Evolutionary conservation across 2,113 vertebrate genomes (phyloP).

Genomic region (Rhinolophus sinicus): DNA sequence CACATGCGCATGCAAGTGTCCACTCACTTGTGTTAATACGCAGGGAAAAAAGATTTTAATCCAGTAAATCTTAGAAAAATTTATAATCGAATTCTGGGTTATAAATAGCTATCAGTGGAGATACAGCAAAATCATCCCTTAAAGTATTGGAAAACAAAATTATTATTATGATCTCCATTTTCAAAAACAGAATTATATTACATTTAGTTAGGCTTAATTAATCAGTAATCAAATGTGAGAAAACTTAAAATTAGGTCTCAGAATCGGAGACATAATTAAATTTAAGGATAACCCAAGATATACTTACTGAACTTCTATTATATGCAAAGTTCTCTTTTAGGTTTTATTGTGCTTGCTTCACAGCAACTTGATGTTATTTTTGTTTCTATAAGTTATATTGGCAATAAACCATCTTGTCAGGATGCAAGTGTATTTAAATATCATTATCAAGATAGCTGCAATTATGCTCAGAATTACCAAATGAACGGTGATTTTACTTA

Average conservation of each 20-base stretch:
- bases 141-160: not conserved
- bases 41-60: not conserved
- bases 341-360: not conserved
- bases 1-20: rapidly evolving
- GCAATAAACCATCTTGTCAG: not conserved
- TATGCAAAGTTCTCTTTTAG: not conserved
- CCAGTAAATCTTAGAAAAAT: not conserved
- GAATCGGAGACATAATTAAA: not conserved
- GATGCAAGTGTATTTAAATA: not conserved
- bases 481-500: not conserved
- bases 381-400: not conserved
- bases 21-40: not conserved
- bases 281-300: not conserved
- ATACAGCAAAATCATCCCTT: not conserved
- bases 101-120: not conserved
- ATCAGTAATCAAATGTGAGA: not conserved
- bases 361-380: not conserved
- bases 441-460: not conserved
- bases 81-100: not conserved
- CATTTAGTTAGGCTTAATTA: not conserved
- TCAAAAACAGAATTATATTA: not conserved
- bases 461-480: not conserved
- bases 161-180: not conserved
- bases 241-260: not conserved
- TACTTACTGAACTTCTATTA: not conserved